Base-by-base conservation (phyloP, 2,888 invertebrate species). In the Drosophila testacea region DNA sequence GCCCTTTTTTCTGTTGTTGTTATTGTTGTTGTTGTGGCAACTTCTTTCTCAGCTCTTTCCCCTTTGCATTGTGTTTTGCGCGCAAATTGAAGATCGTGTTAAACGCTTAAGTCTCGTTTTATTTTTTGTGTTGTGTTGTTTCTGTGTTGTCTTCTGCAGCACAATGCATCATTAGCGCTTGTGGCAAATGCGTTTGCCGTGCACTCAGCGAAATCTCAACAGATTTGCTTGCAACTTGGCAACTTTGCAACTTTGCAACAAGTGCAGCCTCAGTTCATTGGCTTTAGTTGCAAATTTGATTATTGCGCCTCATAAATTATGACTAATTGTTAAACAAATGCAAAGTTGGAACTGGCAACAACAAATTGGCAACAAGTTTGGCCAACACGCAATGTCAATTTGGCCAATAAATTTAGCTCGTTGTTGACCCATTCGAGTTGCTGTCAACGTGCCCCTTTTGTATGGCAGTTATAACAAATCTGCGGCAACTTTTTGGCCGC, bases 101-200 rank as follows among this genome's bases (percentile, higher is more conserved):
- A 90, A 90, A 83, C 88, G 85, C 89, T 85, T 72, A 84, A 84
- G 83, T 83, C 83, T 84, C 73, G 75, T 65, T 73, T 76, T 77
- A 71, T 66, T 62, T 63, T 42, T 51, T 27, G 13, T 4, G 11
- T 36, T 51, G 4, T 30, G 10, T 22, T 22, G 22, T 22, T 22
- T 30, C 38, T 39, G 51, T 44, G 30, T 42, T 42, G 54, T 10
- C 47, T 60, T 36, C 52, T 70, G 70, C 65, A 69, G 59, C 89
- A 88, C 89, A 85, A 85, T 85, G 89, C 89, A 90, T 85, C 85
- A 85, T 85, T 85, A 85, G 90, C 90, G 83, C 77, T 85, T 89
- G 88, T 89, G 90, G 83, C 83, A 83, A 89, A 83, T 83, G 77
- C 88, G 90, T 88, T 89, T 89, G 88, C 89, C 88, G 63, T 73